Percentiles rank a stretch among this genome's conserved stretches.
Conservation (phyloP, 2,888 invertebrate species). For the Thecophora atra region DNA sequence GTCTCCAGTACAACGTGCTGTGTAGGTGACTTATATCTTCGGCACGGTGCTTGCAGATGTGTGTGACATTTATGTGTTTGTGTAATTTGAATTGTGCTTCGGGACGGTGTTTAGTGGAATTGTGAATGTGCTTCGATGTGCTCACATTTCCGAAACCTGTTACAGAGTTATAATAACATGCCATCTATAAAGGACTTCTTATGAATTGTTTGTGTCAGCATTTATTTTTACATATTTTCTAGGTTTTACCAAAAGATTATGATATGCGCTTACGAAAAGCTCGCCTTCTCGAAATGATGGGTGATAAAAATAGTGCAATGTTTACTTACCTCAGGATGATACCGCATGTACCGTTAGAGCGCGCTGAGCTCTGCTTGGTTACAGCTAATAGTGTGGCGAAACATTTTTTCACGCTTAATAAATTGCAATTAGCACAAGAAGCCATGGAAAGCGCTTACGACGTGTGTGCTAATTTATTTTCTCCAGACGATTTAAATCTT, state of each 20-base stretch:
- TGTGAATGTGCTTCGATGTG: no score
- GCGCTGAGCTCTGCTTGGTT: slow-evolving; percentile 73
- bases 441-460: slow-evolving; percentile 81
- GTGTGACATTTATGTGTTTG: no score
- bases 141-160: no score
- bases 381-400: slow-evolving; percentile 78
- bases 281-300: slow-evolving; percentile 70
- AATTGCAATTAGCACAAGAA: slow-evolving; percentile 77
- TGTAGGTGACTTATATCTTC: no score
- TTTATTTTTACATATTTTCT: not conserved
- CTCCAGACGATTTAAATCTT: slow-evolving; percentile 82
- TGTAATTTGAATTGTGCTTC: no score
- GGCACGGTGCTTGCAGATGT: no score
- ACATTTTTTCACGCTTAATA: slow-evolving; percentile 78
- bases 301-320: slow-evolving; percentile 73
- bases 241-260: slow-evolving; percentile 73
- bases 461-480: slow-evolving; percentile 76
- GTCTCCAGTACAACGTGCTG: no score
- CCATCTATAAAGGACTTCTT: no score
- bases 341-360: slow-evolving; percentile 70
- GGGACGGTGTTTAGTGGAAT: no score
- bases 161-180: no score
- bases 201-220: no score
- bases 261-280: slow-evolving; percentile 78
- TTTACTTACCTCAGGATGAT: slow-evolving; percentile 80